phyloP scores from a whole-genome alignment of 2,797 vertebrate species.

The Gadopsis bispinosus region DNA sequence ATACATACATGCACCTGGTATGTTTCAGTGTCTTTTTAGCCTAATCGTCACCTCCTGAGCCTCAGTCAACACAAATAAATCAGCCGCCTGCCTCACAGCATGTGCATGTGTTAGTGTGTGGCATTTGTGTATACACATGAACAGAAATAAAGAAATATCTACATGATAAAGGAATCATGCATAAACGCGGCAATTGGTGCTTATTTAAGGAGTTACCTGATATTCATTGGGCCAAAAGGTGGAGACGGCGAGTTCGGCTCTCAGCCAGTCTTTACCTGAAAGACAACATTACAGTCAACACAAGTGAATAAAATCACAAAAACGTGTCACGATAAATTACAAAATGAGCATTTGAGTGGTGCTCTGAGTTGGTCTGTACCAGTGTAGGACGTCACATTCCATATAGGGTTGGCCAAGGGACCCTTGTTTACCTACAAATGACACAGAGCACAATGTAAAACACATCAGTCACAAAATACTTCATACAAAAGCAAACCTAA shows the following conservation, averaged over 20 bases:
- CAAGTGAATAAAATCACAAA: neutral
- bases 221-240: constrained; percentile 99
- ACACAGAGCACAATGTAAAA: constrained; percentile 33
- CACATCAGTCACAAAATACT: neutral
- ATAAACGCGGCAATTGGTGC: neutral
- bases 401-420: constrained; percentile 96
- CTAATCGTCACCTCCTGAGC: constrained; percentile 75
- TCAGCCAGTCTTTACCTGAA: constrained; percentile 93
- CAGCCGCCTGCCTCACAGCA: constrained; percentile 66
- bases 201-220: constrained; percentile 86
- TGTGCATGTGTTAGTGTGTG: constrained; percentile 18
- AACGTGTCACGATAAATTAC: neutral
- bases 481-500: neutral
- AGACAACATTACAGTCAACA: constrained; percentile 26
- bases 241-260: constrained; percentile 96
- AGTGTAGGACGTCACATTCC: constrained; percentile 95
- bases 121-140: constrained; percentile 30
- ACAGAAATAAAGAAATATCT: constrained; percentile 18
- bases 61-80: constrained; percentile 81
- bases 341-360: constrained; percentile 79
- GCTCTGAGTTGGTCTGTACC: constrained; percentile 88
- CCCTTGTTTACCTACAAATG: constrained; percentile 91
- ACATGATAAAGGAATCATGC: neutral
- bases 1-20: neutral
- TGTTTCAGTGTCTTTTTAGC: constrained; percentile 56